These are phyloP conservation scores for Diaperis boleti DNA, from an alignment of 2,888 invertebrate genomes.

Conservation along the genomic window DNA sequence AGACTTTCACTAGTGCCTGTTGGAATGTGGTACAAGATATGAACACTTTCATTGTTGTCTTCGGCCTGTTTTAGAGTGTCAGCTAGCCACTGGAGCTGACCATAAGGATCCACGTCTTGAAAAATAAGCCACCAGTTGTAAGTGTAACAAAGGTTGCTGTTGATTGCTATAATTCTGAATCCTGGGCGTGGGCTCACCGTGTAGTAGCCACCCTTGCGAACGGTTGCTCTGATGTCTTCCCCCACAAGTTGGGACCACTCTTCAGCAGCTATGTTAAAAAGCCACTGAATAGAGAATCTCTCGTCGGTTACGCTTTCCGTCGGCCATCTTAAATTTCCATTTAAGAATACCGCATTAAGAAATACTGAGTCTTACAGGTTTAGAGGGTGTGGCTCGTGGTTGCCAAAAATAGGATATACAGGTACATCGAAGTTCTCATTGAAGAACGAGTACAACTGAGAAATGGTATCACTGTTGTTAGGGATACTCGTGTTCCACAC, in stretches of 20 bases:
- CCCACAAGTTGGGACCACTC: conserved; percentile 80
- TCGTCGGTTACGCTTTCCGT: conserved; percentile 41
- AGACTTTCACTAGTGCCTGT: conserved; percentile 77
- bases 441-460: conserved; percentile 66
- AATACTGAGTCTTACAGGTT: conserved; percentile 86
- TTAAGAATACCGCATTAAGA: too few relatives aligned
- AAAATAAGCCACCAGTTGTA: conserved; percentile 69
- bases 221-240: conserved; percentile 70
- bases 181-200: conserved; percentile 75
- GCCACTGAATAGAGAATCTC: conserved; percentile 74
- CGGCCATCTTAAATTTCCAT: conserved; percentile 56
- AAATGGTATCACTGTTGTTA: conserved; percentile 73
- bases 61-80: conserved; percentile 81
- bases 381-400: conserved; percentile 80
- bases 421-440: conserved; percentile 67
- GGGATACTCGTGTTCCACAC: conserved; percentile 85
- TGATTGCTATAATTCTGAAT: conserved; percentile 80
- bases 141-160: conserved; percentile 82
- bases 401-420: conserved; percentile 74
- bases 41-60: conserved; percentile 77
- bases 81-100: conserved; percentile 85
- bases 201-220: conserved; percentile 83
- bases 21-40: conserved; percentile 86
- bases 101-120: conserved; percentile 76
- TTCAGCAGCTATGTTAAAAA: conserved; percentile 78